These are phyloP conservation scores for Salvelinus fontinalis DNA, from an alignment of 2,113 vertebrate genomes.

Conservation along the genomic window DNA sequence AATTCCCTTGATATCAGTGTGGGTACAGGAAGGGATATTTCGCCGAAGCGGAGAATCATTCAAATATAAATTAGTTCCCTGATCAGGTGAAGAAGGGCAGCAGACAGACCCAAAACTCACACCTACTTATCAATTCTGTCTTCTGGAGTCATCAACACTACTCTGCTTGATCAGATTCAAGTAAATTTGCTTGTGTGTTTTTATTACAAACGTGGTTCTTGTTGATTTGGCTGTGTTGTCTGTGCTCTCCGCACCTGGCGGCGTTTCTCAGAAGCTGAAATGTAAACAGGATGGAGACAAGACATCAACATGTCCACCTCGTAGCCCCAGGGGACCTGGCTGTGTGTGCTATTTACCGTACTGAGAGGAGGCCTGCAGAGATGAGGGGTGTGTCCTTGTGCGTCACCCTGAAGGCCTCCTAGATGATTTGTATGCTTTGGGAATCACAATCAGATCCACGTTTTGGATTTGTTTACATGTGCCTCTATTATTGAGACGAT, in stretches of 20 bases:
- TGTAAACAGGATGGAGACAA: conserved; percentile 34
- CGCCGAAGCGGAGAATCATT: not conserved
- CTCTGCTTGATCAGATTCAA: not conserved
- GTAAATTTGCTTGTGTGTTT: not conserved
- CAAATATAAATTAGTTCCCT: no score
- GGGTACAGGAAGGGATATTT: not conserved
- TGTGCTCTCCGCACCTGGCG: not conserved
- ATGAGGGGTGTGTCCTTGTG: not conserved
- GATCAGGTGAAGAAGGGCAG: no score
- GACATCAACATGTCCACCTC: not conserved
- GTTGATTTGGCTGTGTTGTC: not conserved
- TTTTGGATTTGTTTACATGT: not conserved
- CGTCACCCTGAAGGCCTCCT: conserved; percentile 9
- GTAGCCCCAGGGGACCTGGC: conserved; percentile 19
- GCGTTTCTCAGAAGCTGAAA: conserved; percentile 19
- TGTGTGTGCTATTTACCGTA: not conserved
- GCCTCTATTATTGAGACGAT: not conserved
- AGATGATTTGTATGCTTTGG: not conserved
- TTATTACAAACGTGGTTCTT: not conserved
- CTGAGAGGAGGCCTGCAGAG: not conserved
- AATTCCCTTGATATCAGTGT: not conserved
- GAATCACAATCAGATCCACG: conserved; percentile 7
- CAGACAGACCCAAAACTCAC: no score
- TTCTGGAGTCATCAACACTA: not conserved
- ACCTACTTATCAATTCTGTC: not conserved